These are phyloP conservation scores for Mobula birostris DNA, from an alignment of 2,113 vertebrate species.

Conservation along the genomic window DNA sequence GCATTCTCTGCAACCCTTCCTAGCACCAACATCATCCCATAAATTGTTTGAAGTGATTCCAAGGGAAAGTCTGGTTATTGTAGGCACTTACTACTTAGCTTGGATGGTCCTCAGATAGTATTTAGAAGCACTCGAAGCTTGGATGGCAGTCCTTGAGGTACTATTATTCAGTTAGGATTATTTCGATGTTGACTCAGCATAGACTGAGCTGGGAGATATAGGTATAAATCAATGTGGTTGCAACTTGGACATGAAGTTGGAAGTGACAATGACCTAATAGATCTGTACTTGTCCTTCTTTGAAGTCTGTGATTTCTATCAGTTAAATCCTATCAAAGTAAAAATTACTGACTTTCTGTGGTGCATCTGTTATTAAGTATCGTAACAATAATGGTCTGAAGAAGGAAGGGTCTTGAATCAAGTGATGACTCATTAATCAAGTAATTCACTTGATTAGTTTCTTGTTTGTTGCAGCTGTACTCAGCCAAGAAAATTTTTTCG, in stretches of 20 bases:
- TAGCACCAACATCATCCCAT: too few species aligned
- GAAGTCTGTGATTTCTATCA: neutral
- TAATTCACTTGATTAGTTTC: neutral
- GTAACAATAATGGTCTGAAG: neutral
- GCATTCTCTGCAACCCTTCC: too few species aligned
- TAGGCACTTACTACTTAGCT: neutral
- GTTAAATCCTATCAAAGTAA: neutral
- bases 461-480: neutral
- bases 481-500: neutral
- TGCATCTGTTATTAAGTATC: neutral
- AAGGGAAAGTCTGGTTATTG: too few species aligned
- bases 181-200: neutral
- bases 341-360: neutral
- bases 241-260: neutral
- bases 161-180: neutral
- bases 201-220: neutral
- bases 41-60: too few species aligned
- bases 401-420: neutral
- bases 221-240: neutral
- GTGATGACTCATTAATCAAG: neutral
- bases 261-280: neutral
- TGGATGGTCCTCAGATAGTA: neutral
- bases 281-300: neutral
- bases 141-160: neutral
- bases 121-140: neutral